Percentiles rank a stretch among this genome's conserved stretches.
phyloP scores from a whole-genome alignment of 1,140 invertebrate genomes.

The Panulirus ornatus region DNA sequence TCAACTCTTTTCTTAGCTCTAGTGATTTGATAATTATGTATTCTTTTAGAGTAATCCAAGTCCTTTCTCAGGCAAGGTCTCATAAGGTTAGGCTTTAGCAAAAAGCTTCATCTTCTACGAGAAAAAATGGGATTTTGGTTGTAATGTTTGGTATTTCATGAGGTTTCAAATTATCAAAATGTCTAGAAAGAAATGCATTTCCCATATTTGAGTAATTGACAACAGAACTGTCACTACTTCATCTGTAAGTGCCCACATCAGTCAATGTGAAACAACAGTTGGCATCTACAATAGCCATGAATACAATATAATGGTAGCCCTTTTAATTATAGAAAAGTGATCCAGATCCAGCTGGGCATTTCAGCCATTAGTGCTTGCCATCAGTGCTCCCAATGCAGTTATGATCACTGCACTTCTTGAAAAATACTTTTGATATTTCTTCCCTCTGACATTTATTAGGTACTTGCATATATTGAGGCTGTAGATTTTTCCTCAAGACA shows the following conservation, averaged over 20 bases:
- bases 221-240: conserved; percentile 58
- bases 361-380: conserved; percentile 44
- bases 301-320: conserved; percentile 47
- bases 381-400: conserved; percentile 33
- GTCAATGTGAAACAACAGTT: conserved; percentile 50
- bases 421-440: conserved; percentile 53
- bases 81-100: conserved; percentile 10
- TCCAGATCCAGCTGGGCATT: conserved; percentile 51
- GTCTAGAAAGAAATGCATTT: conserved; percentile 40
- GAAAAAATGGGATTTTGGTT: conserved; percentile 56
- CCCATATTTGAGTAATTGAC: conserved; percentile 55
- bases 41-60: conserved; percentile 7
- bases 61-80: conserved; percentile 28
- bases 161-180: conserved; percentile 28
- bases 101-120: conserved; percentile 42
- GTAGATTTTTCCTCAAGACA: conserved; percentile 31
- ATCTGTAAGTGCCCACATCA: conserved; percentile 54
- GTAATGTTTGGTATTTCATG: conserved; percentile 45
- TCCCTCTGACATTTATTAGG: conserved; percentile 44
- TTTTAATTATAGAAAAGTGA: conserved; percentile 65
- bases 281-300: conserved; percentile 59
- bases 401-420: conserved; percentile 11
- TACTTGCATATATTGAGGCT: conserved; percentile 45
- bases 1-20: conserved; percentile 50
- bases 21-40: conserved; percentile 40